Evolutionary conservation across 2,113 vertebrate species (phyloP).

Genomic region (Elephas maximus): DNA sequence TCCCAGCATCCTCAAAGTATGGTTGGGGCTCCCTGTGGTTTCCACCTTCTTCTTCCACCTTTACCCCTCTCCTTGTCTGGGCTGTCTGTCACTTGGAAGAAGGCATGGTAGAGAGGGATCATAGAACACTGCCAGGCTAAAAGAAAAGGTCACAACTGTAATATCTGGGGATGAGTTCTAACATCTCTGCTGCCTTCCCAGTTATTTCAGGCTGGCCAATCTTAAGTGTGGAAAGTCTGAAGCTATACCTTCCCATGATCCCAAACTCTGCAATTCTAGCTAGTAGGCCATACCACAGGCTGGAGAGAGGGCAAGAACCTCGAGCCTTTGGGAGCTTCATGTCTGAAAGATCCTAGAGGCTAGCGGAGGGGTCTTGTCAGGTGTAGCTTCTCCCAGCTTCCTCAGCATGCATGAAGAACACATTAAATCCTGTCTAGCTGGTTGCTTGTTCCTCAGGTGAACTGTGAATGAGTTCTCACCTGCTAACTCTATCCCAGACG

Average conservation of each 20-base stretch:
- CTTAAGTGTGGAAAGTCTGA: background rate
- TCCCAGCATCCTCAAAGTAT: background rate
- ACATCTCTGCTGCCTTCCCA: background rate
- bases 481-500: background rate
- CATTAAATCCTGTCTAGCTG: background rate
- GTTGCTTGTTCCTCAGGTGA: background rate
- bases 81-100: background rate
- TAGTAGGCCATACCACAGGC: background rate
- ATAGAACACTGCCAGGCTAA: background rate
- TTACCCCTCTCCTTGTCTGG: background rate
- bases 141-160: background rate
- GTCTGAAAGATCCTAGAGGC: background rate
- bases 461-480: background rate
- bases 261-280: background rate
- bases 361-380: background rate
- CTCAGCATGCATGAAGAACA: background rate
- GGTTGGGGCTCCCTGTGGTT: background rate
- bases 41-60: background rate
- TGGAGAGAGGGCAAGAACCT: background rate
- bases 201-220: background rate
- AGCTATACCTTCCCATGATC: too few species aligned
- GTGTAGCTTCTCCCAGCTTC: background rate
- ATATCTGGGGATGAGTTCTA: background rate
- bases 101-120: background rate
- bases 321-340: background rate